phyloP scores from a whole-genome alignment of 1,140 invertebrate species.

The roundworm (Caenorhabditis elegans) region WBcel235 BX284605.5:10504001-10504500 shows the following conservation, averaged over 20 bases:
- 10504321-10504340: conserved; percentile 3
- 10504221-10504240: neutral
- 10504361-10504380: neutral
- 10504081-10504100: neutral
- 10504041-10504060: conserved; percentile 28
- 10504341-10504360: conserved; percentile 9
- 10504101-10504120: conserved; percentile 27
- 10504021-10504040: neutral
- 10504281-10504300: neutral
- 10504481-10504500: neutral
- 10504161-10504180: neutral
- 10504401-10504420: neutral
- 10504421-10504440: conserved; percentile 25
- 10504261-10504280: neutral
- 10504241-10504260: neutral
- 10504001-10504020: no score
- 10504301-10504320: conserved; percentile 1
- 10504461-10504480: neutral
- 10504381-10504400: no score
- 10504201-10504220: neutral
- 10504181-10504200: neutral
- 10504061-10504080: neutral
- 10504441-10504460: conserved; percentile 20
- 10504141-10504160: neutral
- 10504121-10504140: neutral